Base-by-base conservation (phyloP, 2,888 invertebrate genomes). In the Cephus spinipes region DNA sequence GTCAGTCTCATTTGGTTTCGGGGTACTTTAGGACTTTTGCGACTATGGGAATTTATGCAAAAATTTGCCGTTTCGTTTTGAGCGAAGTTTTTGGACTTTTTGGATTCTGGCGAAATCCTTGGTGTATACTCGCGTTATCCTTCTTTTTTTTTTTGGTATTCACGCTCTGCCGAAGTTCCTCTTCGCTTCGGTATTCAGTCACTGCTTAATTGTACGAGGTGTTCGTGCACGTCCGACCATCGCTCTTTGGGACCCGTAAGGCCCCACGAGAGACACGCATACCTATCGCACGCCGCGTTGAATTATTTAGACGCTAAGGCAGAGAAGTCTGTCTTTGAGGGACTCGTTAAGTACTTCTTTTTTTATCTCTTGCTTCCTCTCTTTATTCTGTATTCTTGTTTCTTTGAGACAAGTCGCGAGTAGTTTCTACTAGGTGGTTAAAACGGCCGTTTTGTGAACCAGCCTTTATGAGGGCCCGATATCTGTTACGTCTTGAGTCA, bases 141-240 rank as follows among this genome's bases (percentile, higher is more conserved):
- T 69, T 12, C 11, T 30, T 30, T 82, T 40, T n/a, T 40, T 78
- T 68, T 73, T 84, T 85, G 82, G 82, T 84, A 86, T 85, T 85
- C 83, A 81, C 73, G 77, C 68, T 77, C 77, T 79, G 81, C 71
- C 32, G 32, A 75, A 76, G 68, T 73, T 78, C 79, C 23, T 78
- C 77, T 2, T 83, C 77, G 84, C 30, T 81, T 83, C 81, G 82
- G 81, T 83, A 85, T 84, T 85, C 82, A 82, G 82, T 80, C 82
- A 82, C 82, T 79, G 81, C 82, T 81, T 85, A 85, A 87, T 86
- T 85, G 85, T 83, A 80, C 84, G 81, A 85, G 81, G 77, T 82
- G 84, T 85, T 83, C 83, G 84, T 83, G 83, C 82, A 82, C 83
- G 82, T 79, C 81, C 77, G 80, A 79, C 75, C 71, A 71, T 71